Evolutionary conservation across 2,113 vertebrate species (phyloP), one percentile per base, ranked within the genome.

Genomic region (Willisornis vidua): DNA sequence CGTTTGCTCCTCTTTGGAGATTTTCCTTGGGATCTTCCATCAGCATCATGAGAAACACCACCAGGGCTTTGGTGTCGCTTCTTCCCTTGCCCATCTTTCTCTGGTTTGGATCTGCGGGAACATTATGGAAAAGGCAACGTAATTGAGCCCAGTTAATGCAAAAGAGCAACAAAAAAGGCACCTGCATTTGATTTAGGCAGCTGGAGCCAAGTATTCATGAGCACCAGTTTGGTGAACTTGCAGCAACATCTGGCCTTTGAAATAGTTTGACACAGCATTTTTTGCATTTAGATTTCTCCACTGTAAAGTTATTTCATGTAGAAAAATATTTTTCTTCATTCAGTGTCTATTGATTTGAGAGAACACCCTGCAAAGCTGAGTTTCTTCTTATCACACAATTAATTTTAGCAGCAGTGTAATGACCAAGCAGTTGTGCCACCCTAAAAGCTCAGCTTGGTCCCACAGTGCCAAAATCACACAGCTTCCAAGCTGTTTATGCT

Each of bases 91-190:
- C n/a, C 12, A 9, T 83, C 63, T 45, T 94, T 80, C 68, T 85
- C 67, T 78, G 49, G 7, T 96, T 90, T 94, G 26, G 70, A 90
- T 51, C 98, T 98, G 91, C 6, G 92, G n/a, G 97, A 94, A 63
- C 7, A 79, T 73, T n/a, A 91, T 1, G 2, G 95, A 72, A 77
- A 45, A 89, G 83, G 18, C 63, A 46, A 92, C 5, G 46, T 57
- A 66, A 85, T 48, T 61, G 67, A 85, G 9, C 17, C 73, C 24
- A 52, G 29, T 70, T 62, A 81, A 75, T 14, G 10, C 8, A 70
- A 80, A 57, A 39, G 12, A 76, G 14, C 22, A 83, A 76, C 16
- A 74, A 43, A 68, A 67, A 91, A 41, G 35, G 41, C 54, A 80
- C 6, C 37, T 45, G 25, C 22, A 26, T 14, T 61, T 49, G 6